phyloP scores from a whole-genome alignment of 2,888 invertebrate species.

The Epistrophe grossulariae region DNA sequence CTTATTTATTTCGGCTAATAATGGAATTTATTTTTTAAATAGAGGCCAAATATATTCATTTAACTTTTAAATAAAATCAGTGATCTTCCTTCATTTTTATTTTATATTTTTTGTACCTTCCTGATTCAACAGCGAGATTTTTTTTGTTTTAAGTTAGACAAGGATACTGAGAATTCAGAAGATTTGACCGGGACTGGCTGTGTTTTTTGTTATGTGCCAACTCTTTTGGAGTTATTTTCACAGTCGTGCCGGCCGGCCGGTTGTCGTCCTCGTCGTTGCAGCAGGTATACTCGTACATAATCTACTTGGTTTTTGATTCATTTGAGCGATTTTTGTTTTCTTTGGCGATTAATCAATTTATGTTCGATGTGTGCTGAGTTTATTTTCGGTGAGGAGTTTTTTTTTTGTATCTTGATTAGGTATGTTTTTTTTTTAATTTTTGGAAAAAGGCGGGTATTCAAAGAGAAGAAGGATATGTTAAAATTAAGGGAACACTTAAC shows the following conservation, averaged over 20 bases:
- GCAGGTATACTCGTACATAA: not conserved
- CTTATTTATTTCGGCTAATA: not conserved
- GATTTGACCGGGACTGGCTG: constrained; percentile 27
- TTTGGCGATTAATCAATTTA: constrained; percentile 67
- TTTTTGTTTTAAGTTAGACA: constrained; percentile 22
- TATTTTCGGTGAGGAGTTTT: constrained; percentile 9
- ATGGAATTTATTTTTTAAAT: not conserved
- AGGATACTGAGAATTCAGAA: constrained; percentile 32
- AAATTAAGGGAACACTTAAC: not conserved
- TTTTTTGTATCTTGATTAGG: constrained; percentile 22
- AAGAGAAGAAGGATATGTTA: constrained; percentile 29
- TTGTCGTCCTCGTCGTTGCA: not conserved
- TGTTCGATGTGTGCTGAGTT: constrained; percentile 36
- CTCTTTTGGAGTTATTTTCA: constrained; percentile 31
- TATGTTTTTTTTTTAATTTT: constrained; percentile 1
- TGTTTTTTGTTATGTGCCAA: not conserved
- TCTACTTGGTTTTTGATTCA: constrained; percentile 49
- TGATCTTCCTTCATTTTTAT: not conserved
- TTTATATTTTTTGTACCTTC: constrained; percentile 18
- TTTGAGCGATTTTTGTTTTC: constrained; percentile 53
- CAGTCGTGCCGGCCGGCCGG: not conserved
- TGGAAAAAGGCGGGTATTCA: not conserved
- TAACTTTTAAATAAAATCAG: not conserved
- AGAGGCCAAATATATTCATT: not conserved
- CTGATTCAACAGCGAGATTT: constrained; percentile 49